Percentiles rank a stretch among this genome's conserved stretches.
phyloP scores from a whole-genome alignment of 2,797 vertebrate species.

The Alosa sapidissima region DNA sequence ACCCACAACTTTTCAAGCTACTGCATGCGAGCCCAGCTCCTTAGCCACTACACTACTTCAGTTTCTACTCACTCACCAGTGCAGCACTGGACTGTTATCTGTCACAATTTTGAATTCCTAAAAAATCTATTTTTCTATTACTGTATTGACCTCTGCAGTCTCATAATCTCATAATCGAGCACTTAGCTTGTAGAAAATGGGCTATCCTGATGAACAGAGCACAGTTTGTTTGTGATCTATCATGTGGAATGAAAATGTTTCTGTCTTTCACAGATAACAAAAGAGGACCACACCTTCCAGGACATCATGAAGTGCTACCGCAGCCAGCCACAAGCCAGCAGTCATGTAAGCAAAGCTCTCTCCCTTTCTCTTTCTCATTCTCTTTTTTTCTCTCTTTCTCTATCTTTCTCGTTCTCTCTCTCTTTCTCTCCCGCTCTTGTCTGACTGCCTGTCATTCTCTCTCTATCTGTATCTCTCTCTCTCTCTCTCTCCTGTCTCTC shows the following conservation, averaged over 20 bases:
- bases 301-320: constrained; percentile 99
- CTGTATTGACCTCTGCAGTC: no score
- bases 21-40: no score
- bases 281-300: constrained; percentile 92
- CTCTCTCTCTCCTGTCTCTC: not conserved
- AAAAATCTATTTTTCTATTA: no score
- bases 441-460: not conserved
- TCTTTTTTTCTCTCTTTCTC: not conserved
- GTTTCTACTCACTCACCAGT: not conserved
- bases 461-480: not conserved
- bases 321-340: constrained; percentile 95
- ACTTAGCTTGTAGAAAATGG: not conserved
- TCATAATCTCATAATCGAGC: no score
- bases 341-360: constrained; percentile 81
- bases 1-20: no score
- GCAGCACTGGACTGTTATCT: not conserved
- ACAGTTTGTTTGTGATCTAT: constrained; percentile 17
- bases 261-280: constrained; percentile 80
- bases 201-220: not conserved
- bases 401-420: not conserved
- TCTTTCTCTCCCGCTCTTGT: not conserved
- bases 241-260: constrained; percentile 25
- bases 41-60: not conserved
- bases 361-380: not conserved
- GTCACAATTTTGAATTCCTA: no score